These are phyloP conservation scores for Tupaia tana DNA, from an alignment of 2,113 vertebrate species.

Conservation along the genomic window DNA sequence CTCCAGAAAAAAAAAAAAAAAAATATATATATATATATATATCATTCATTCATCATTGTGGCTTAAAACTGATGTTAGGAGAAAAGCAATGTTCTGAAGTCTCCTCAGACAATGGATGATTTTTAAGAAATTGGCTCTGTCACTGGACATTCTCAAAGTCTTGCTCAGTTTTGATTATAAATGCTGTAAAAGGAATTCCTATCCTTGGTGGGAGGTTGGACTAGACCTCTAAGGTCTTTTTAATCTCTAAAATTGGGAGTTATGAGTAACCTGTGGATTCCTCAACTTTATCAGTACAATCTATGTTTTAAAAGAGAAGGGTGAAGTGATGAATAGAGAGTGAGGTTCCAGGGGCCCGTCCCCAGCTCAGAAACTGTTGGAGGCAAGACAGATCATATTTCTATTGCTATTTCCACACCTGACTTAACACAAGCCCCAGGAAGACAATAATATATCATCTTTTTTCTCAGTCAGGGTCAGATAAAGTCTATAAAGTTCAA, in stretches of 20 bases:
- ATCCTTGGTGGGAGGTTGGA: neutral
- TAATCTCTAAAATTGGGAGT: conserved; percentile 60
- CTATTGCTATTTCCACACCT: conserved; percentile 72
- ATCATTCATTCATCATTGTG: neutral
- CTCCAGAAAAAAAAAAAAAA: no score
- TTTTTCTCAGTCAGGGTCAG: conserved; percentile 73
- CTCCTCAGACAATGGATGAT: neutral
- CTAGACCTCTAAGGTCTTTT: conserved; percentile 43
- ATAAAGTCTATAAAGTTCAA: conserved; percentile 75
- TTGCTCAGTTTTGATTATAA: conserved; percentile 2
- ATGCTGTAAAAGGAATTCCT: conserved; percentile 14
- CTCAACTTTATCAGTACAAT: conserved; percentile 56
- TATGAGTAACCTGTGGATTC: conserved; percentile 48
- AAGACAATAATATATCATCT: conserved; percentile 74
- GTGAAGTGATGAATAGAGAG: conserved; percentile 47
- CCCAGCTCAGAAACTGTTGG: conserved; percentile 43
- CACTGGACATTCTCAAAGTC: conserved; percentile 26
- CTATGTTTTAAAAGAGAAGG: conserved; percentile 62
- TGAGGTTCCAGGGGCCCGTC: conserved; percentile 26
- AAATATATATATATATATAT: no score
- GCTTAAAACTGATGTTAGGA: neutral
- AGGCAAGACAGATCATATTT: conserved; percentile 67
- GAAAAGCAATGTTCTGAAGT: neutral
- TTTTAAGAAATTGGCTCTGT: conserved; percentile 36
- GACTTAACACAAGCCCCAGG: conserved; percentile 74